A percentile compares a stretch with the other conserved stretches of the same genome.
Evolutionary conservation across 92 coral and sea anemone species (phyloP).

Genomic region (Hydrozoanthus gracilis): DNA sequence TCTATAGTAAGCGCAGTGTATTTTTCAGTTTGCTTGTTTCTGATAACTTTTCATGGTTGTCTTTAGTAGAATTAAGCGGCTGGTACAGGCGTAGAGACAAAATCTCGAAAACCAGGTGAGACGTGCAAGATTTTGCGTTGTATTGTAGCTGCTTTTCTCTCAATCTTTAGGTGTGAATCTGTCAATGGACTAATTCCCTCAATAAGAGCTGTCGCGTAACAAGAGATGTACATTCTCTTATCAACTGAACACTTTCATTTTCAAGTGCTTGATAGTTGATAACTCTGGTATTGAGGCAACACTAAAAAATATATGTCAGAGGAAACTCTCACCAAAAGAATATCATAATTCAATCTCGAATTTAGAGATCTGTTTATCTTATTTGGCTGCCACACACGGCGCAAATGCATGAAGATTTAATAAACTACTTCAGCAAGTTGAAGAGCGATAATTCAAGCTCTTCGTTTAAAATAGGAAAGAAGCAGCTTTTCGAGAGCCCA

Average conservation of each 20-base stretch:
- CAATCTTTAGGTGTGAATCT: not conserved
- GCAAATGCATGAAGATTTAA: not conserved
- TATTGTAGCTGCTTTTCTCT: not conserved
- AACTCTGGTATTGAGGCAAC: not conserved
- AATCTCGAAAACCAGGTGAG: not conserved
- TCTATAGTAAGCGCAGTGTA: not conserved
- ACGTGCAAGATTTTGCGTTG: not conserved
- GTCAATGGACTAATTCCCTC: not conserved
- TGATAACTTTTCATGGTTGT: not conserved
- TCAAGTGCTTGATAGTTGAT: not conserved
- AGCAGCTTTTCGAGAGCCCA: not conserved
- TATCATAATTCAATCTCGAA: slow-evolving; percentile 19
- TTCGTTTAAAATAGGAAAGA: not conserved
- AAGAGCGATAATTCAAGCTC: not conserved
- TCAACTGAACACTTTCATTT: not conserved
- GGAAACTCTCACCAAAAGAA: not conserved
- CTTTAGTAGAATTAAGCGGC: not conserved
- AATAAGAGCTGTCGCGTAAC: not conserved
- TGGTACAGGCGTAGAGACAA: not conserved
- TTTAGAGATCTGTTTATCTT: slow-evolving; percentile 32
- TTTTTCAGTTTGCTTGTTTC: not conserved
- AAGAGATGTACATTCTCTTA: not conserved
- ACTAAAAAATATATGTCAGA: not conserved
- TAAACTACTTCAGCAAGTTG: not conserved
- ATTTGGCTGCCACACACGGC: not conserved